Percentiles rank a stretch among this genome's conserved stretches.
These are phyloP conservation scores for Zonotrichia albicollis DNA, from an alignment of 2,797 vertebrate species.

Conservation along the genomic window DNA sequence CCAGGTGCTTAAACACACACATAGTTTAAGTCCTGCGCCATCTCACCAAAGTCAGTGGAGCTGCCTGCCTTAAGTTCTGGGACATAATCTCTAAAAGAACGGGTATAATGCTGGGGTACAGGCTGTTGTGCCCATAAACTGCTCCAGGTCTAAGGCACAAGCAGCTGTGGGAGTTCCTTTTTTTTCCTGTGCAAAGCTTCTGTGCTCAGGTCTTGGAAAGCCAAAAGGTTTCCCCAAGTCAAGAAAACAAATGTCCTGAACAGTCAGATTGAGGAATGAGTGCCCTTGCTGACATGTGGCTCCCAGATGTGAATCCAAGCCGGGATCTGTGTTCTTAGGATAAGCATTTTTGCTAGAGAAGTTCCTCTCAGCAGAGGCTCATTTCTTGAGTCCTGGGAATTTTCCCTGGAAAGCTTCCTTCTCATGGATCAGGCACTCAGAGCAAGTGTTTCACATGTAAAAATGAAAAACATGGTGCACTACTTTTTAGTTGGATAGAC, in stretches of 20 bases:
- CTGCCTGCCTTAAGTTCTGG: background rate
- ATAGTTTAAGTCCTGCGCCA: background rate
- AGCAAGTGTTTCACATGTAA: background rate
- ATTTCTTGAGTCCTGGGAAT: background rate
- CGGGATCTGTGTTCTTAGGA: accelerated
- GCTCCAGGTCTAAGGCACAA: background rate
- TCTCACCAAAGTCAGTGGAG: background rate
- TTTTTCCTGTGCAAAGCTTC: background rate
- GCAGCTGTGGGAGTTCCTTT: background rate
- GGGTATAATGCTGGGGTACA: background rate
- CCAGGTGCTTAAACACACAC: slow-evolving; percentile 43
- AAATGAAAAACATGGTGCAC: background rate
- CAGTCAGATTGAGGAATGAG: background rate
- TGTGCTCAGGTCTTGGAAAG: background rate
- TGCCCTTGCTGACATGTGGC: background rate
- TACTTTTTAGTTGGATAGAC: background rate
- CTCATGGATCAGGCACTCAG: background rate
- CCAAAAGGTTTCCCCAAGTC: background rate
- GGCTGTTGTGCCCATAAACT: background rate
- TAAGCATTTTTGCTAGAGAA: background rate
- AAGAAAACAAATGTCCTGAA: background rate
- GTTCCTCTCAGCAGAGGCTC: background rate
- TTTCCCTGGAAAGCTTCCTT: background rate
- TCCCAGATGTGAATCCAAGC: background rate
- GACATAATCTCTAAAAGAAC: background rate